Base-by-base conservation (phyloP, 2,888 invertebrate genomes). In the Cephonodes hylas region DNA sequence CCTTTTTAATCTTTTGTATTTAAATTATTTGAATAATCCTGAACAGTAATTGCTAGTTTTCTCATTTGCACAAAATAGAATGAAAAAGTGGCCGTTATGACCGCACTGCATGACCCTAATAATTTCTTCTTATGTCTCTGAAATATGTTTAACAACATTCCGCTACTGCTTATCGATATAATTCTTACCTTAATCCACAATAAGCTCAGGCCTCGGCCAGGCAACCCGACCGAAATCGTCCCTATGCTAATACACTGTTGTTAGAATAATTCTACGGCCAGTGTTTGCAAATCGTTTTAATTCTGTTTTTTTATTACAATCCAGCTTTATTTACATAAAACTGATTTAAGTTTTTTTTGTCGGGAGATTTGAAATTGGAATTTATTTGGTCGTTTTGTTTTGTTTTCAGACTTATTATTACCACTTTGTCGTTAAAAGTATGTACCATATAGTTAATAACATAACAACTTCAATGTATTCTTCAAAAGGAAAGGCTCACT, bases 301-400 rank as follows among this genome's bases (percentile, higher is more conserved):
- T 53, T 48, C 53, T 27, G 22, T 10, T 31, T 48, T 48, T 53
- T 53, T 27, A 53, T 53, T 53, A 53, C 53, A 31, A 53, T 53
- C 31, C 27, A 15, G 31, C 10, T 8, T 2, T 45, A 53, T 31
- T 53, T 31, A 31, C 53, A 53, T 31, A 53, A 44, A 53, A 53
- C 53, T 18, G 31, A 31, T 18, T 18, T 27, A 18, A 18, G 18
- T 15, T 18, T 27, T n/a, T 53, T 10, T 31, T 4, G 2, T 0
- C 8, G 38, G 10, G 34, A 34, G n/a, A 31, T 53, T 53, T 53
- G 27, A 2, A 18, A 31, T 10, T 20, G 10, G 27, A 53, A 53
- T 53, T 20, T 8, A 18, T 31, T 53, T 48, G 15, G 10, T 53
- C 53, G 27, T 46, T 46, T 46, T 22, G 23, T 46, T 44, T 38